A percentile compares a stretch with the other conserved stretches of the same genome.
Evolutionary conservation across 1,140 invertebrate species (phyloP).

Genomic region (Caenorhabditis inopinata): DNA sequence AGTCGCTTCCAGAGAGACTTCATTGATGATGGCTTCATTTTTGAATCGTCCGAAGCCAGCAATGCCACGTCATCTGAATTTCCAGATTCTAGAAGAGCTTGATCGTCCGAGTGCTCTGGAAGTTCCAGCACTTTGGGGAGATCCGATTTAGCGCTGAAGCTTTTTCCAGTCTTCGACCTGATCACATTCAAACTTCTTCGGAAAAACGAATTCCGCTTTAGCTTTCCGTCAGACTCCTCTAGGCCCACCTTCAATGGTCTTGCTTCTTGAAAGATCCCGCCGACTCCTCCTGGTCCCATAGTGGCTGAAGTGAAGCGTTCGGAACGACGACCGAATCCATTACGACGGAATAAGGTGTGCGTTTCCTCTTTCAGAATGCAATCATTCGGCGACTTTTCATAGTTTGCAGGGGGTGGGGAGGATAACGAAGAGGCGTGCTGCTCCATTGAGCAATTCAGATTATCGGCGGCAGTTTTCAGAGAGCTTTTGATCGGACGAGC

Average conservation of each 20-base stretch:
- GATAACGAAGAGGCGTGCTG: not conserved
- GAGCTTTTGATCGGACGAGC: not conserved
- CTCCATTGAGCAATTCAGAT: too few relatives aligned
- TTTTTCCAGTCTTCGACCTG: not conserved
- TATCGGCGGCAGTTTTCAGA: not conserved
- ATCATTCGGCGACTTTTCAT: not conserved
- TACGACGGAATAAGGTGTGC: not conserved
- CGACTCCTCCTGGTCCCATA: too few relatives aligned
- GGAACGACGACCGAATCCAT: constrained; percentile 11
- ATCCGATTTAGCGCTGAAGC: too few relatives aligned
- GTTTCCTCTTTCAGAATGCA: too few relatives aligned
- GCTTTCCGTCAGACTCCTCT: not conserved
- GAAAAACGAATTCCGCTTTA: not conserved
- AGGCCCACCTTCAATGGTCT: not conserved
- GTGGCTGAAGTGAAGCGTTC: not conserved
- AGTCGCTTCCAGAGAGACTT: not conserved
- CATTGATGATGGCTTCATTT: not conserved
- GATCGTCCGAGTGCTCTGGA: too few relatives aligned
- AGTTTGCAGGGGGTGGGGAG: not conserved
- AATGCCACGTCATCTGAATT: too few relatives aligned
- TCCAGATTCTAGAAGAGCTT: too few relatives aligned
- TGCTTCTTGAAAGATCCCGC: too few relatives aligned
- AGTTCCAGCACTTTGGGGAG: too few relatives aligned
- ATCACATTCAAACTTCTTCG: not conserved
- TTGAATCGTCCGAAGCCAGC: too few relatives aligned